phyloP scores from a whole-genome alignment of 1,140 invertebrate genomes.

The Ooceraea biroi region DNA sequence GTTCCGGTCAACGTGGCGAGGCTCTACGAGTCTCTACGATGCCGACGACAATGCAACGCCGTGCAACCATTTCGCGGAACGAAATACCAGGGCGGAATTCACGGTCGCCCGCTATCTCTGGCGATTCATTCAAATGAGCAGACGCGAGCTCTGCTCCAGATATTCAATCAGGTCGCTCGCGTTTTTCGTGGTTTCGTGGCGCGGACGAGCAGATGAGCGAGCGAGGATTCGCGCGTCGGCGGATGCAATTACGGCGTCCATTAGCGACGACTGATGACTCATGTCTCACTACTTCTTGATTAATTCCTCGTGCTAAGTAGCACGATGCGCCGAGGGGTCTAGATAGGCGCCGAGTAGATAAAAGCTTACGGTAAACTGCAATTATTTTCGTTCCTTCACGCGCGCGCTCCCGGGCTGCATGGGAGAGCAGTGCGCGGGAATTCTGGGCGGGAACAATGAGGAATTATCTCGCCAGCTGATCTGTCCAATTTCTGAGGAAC shows the following conservation, averaged over 20 bases:
- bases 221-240: conserved; percentile 16
- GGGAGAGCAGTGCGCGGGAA: not conserved
- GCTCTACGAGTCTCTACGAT: too few species aligned
- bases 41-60: not conserved
- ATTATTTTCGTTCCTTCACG: conserved; percentile 51
- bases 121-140: conserved; percentile 48
- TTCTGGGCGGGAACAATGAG: too few species aligned
- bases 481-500: not conserved
- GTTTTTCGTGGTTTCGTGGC: conserved; percentile 29
- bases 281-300: conserved; percentile 42
- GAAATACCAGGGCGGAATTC: conserved; percentile 7
- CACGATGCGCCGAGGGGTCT: conserved; percentile 22
- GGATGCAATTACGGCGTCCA: conserved; percentile 54
- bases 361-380: conserved; percentile 49
- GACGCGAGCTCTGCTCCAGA: conserved; percentile 16
- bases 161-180: conserved; percentile 46
- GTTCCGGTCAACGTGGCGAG: conserved; percentile 13
- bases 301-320: conserved; percentile 48
- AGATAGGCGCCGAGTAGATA: conserved; percentile 2
- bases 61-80: conserved; percentile 11
- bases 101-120: conserved; percentile 14
- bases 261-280: conserved; percentile 56
- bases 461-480: conserved; percentile 30
- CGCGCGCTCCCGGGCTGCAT: conserved; percentile 4
- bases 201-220: not conserved